Percentiles rank a stretch among this genome's conserved stretches.
Evolutionary conservation across 2,797 vertebrate genomes (phyloP).

Genomic region (Mastacembelus armatus): DNA sequence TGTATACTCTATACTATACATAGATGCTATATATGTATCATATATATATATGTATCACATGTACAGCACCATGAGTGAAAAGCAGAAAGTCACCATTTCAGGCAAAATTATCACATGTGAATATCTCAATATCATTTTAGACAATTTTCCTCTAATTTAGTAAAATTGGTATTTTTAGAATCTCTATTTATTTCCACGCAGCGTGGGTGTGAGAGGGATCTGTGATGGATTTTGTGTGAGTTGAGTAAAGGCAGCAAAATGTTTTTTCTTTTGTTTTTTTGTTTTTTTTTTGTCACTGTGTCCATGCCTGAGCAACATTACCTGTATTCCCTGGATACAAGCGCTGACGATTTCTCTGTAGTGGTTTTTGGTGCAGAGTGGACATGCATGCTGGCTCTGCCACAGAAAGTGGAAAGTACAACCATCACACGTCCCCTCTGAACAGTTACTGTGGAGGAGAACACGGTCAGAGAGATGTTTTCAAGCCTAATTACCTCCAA

Average conservation of each 20-base stretch:
- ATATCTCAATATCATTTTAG: not conserved
- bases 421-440: constrained; percentile 95
- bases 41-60: no score
- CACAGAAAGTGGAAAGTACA: constrained; percentile 95
- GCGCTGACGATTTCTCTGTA: constrained; percentile 90
- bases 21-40: no score
- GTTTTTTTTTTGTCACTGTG: not conserved
- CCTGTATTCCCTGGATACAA: constrained; percentile 92
- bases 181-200: not conserved
- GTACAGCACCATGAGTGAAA: not conserved
- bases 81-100: not conserved
- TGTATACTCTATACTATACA: no score
- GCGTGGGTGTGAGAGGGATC: not conserved
- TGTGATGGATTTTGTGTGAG: constrained; percentile 13
- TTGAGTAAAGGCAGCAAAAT: not conserved
- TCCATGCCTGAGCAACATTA: constrained; percentile 51
- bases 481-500: not conserved
- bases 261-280: no score
- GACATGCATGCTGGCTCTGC: constrained; percentile 89
- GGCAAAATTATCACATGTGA: not conserved
- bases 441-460: constrained; percentile 85
- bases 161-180: not conserved
- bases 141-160: not conserved
- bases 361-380: constrained; percentile 89
- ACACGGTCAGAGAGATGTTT: constrained; percentile 14